A percentile compares a stretch with the other conserved stretches of the same genome.
These are phyloP conservation scores for Triplophysa yarkandensis DNA, from an alignment of 2,797 vertebrate genomes.

Conservation along the genomic window DNA sequence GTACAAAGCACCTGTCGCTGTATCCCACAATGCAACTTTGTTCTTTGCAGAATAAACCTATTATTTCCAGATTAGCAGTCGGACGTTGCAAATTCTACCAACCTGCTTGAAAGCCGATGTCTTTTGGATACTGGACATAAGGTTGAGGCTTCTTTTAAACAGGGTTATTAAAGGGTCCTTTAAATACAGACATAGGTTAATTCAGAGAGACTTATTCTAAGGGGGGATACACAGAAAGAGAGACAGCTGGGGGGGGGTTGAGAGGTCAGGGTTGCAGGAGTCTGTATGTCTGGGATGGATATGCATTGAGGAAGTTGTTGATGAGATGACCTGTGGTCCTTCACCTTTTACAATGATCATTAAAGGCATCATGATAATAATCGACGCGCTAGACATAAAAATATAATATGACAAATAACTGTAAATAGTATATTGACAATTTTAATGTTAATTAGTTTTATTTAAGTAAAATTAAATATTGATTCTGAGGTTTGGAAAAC, in stretches of 20 bases:
- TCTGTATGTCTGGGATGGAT: slow-evolving; percentile 20
- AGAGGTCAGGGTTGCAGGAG: slow-evolving; percentile 10
- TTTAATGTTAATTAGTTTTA: too few species aligned
- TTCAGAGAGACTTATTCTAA: slow-evolving; percentile 36
- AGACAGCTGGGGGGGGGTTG: slow-evolving; percentile 16
- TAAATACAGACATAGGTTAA: slow-evolving; percentile 37
- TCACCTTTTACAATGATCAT: not conserved
- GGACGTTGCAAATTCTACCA: slow-evolving; percentile 32
- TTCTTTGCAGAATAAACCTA: slow-evolving; percentile 56
- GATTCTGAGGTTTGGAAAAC: not conserved
- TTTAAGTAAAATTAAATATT: not conserved
- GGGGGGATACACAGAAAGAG: slow-evolving; percentile 9
- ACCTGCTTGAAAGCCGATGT: slow-evolving; percentile 37
- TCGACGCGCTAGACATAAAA: not conserved
- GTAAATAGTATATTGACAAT: too few species aligned
- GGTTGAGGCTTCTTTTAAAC: not conserved
- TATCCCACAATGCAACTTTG: slow-evolving; percentile 62
- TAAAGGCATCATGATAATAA: not conserved
- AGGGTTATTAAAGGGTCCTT: slow-evolving; percentile 16
- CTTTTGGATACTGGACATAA: slow-evolving; percentile 11
- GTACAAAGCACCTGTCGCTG: slow-evolving; percentile 56
- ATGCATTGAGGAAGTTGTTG: slow-evolving; percentile 10
- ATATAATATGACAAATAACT: too few species aligned
- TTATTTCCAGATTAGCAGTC: slow-evolving; percentile 65
- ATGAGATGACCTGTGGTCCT: not conserved